Base-by-base conservation (phyloP, 2,113 vertebrate species). In the Oryzias woworae region DNA sequence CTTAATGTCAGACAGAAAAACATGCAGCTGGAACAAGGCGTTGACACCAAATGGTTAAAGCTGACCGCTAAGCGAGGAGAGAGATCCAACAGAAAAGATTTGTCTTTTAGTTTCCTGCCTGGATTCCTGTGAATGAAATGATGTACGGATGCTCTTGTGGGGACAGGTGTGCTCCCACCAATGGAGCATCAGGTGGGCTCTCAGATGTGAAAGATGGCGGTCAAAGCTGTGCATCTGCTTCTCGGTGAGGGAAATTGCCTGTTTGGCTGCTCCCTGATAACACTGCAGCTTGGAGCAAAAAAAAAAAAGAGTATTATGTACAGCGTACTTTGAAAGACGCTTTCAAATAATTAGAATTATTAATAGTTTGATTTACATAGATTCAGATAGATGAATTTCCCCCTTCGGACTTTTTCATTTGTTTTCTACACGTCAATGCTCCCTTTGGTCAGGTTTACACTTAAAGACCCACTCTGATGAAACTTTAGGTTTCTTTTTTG, bases 211-310 rank as follows among this genome's bases (percentile, higher is more conserved):
- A 24, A 10, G 15, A 60, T 26, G 36, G 49, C 0, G 42, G 16
- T 43, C 20, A 43, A 52, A 60, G 53, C 23, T 12, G 43, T 4
- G 60, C 58, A 28, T 46, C 43, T 23, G 42, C 69, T 28, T 7
- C 51, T 70, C 42, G 52, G 77, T 52, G 62, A 75, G 54, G 15
- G 14, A 73, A 84, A 73, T 52, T 57, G 45, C 26, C 46, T 14
- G 22, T 75, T 81, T 77, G 66, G 71, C 62, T 58, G 71, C 47
- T 52, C 75, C 54, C 66, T 57, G 58, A 69, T 59, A 47, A 49
- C 46, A 12, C 14, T 56, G 71, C 62, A 68, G 73, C 78, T 76
- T 70, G 60, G 64, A 85, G 78, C 80, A 79, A 53, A 70, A 71
- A 75, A 71, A 77, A 73, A 83, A 42, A 48, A 75, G 7, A 36